Base-by-base conservation (phyloP, 2,797 vertebrate species). In the Sus cebifrons region DNA sequence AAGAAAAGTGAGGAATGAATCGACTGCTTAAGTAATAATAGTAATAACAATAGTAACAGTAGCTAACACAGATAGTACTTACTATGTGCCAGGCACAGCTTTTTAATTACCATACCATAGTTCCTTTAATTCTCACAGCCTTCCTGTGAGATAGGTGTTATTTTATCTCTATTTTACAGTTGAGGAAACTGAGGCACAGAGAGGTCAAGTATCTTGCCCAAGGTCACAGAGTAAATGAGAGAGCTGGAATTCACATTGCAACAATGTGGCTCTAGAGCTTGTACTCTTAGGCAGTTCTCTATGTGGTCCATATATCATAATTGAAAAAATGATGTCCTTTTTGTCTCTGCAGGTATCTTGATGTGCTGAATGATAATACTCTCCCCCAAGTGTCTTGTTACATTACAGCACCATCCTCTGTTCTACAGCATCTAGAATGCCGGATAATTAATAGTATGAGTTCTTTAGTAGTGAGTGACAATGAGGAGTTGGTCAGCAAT, bases 401-500 rank as follows among this genome's bases (percentile, higher is more conserved):
- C 13, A 95, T 99, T 97, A 98, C 98, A 87, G 99, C 98, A 1
- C 98, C 99, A 5, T 36, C 32, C 16, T 89, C 92, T 7, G 87
- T 98, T 87, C 96, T 99, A 4, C 96, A 98, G 49, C 96, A 88
- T 52, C 96, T 99, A 83, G 97, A 84, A 6, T 99, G 99, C 82
- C 98, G 98, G n/a, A 96, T 98, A 97, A 97, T 98, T 71, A 99
- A 99, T 67, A 18, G 97, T 67, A 96, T 98, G 75, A 99, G 99
- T 98, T 98, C 99, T 93, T 97, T 99, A 89, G 98, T 99, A 97
- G 99, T 99, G 97, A 97, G 95, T 15, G 99, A 99, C 92, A 98
- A 98, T 15, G 99, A 99, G 98, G 99, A 99, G 95, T 96, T 99
- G 97, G 96, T 99, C 97, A 99, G 99, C 98, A 99, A 98, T 17